phyloP scores from a whole-genome alignment of 53 echinoderm and acorn worm genomes.

The Patiria pectinifera region DNA sequence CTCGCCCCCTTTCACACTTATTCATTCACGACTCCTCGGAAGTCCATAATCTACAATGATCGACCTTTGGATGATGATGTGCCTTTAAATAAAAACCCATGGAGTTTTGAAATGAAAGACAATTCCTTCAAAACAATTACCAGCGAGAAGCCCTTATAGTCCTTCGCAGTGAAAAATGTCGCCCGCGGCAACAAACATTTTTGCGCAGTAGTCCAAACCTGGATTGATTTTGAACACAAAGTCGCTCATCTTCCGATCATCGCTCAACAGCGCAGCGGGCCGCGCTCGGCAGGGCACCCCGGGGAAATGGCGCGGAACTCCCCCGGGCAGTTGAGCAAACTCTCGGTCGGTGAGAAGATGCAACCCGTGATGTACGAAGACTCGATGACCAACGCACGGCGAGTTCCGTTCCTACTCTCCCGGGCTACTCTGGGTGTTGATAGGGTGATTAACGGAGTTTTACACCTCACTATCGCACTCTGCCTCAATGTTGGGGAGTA shows the following conservation, averaged over 20 bases:
- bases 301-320: constrained; percentile 47
- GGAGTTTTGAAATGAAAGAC: constrained; percentile 40
- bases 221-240: constrained; percentile 60
- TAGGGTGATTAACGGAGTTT: constrained; percentile 25
- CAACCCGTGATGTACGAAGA: constrained; percentile 25
- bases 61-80: neutral
- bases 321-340: constrained; percentile 60
- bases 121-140: constrained; percentile 64
- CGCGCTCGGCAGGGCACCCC: constrained; percentile 13
- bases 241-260: constrained; percentile 55
- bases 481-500: neutral
- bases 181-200: constrained; percentile 55
- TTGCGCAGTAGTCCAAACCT: constrained; percentile 52
- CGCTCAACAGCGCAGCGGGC: constrained; percentile 60
- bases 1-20: neutral
- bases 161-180: constrained; percentile 32
- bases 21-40: neutral
- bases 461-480: constrained; percentile 26
- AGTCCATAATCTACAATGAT: neutral
- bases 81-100: constrained; percentile 45
- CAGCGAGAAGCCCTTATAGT: neutral
- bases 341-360: constrained; percentile 46
- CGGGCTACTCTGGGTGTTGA: constrained; percentile 39
- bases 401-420: constrained; percentile 41
- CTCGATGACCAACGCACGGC: constrained; percentile 52